Evolutionary conservation across 2,888 invertebrate genomes (phyloP), one percentile per base, ranked within the genome.

Genomic region (Hesperia comma): DNA sequence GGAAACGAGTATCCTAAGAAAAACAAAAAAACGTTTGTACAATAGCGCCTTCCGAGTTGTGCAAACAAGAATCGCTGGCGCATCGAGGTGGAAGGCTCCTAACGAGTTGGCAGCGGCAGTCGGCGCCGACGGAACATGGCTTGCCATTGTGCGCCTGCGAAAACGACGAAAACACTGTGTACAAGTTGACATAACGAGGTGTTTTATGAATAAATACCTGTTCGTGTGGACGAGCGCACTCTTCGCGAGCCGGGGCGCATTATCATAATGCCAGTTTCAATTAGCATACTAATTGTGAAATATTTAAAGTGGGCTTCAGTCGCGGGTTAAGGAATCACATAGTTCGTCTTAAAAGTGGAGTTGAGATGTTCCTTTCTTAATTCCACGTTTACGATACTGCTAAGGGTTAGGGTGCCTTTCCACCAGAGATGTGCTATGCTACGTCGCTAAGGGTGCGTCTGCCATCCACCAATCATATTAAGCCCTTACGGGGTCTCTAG

Each of bases 91-190:
- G 76, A 79, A 80, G 55, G 61, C 68, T 73, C 72, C 78, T 85
- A 84, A 84, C 83, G 84, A 84, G 81, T 79, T 77, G 77, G 76
- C 79, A 73, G 60, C 64, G 58, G 54, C 60, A 60, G 51, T 21
- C 73, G 73, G 70, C 69, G 68, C 6, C 43, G 63, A 61, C 67
- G 60, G 68, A 43, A 37, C 71, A 37, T 70, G 68, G 68, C 72
- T 72, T 46, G 43, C 74, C 72, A 76, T 79, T 79, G 79, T 78
- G 72, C 64, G 70, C 68, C 68, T 63, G 37, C 69, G 69, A 73
- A 64, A 58, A 72, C 72, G 71, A 74, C 58, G 68, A 64, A 62
- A 46, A 57, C 54, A 74, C 67, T 70, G 69, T 70, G 63, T 71
- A 72, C 73, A 71, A 73, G 71, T 70, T 71, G 72, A 71, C 70